Conservation (phyloP, 2,797 vertebrate species). For the Amblyraja radiata region DNA sequence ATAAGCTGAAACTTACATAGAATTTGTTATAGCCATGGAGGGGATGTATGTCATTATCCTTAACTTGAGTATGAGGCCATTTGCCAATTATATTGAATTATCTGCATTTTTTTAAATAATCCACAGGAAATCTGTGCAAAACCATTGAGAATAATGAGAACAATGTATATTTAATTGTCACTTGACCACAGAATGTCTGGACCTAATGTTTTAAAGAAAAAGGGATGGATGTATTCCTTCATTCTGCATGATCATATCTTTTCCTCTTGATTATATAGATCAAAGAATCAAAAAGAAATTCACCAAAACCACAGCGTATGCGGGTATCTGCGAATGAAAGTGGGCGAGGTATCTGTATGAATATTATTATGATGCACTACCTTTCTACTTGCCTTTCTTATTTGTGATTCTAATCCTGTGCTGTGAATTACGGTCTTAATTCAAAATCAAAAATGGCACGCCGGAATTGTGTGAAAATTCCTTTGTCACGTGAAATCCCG, state of each 20-base stretch:
- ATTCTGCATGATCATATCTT: not conserved
- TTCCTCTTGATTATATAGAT: constrained; percentile 43
- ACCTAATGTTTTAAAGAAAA: not conserved
- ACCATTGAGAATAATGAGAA: no score
- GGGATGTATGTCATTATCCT: no score
- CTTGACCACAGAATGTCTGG: not conserved
- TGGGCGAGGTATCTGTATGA: constrained; percentile 17
- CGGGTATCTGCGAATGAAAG: constrained; percentile 39
- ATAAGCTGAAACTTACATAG: no score
- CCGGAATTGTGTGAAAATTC: not conserved
- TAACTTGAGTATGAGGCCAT: no score
- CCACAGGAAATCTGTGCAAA: no score
- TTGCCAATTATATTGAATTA: no score
- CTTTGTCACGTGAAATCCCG: not conserved
- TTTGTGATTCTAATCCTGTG: not conserved
- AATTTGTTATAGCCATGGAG: no score
- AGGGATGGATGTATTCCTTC: not conserved
- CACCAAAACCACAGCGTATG: constrained; percentile 47
- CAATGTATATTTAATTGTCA: not conserved
- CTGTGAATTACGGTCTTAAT: not conserved
- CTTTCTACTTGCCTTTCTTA: not conserved
- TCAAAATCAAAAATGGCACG: not conserved
- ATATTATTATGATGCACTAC: not conserved
- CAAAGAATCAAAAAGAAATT: constrained; percentile 50
- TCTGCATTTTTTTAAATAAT: no score